These are phyloP conservation scores for Holacanthella duospinosa DNA, from an alignment of 2,888 invertebrate genomes.

Conservation along the genomic window DNA sequence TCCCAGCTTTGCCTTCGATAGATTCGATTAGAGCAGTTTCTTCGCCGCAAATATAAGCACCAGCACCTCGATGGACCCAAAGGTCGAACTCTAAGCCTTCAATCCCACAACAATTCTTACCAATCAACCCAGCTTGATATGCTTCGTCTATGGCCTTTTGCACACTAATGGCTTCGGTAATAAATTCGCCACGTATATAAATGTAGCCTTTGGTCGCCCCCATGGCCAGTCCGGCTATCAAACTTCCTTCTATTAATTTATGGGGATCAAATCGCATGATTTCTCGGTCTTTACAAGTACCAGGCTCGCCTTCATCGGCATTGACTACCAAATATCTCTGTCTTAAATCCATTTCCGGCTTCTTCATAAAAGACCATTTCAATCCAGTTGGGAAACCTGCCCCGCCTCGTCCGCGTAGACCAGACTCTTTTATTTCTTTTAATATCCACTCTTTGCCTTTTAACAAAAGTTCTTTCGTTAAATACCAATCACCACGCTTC, in stretches of 20 bases:
- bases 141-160: constrained; percentile 96
- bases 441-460: constrained; percentile 97
- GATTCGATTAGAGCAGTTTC: constrained; percentile 99
- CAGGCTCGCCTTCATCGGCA: constrained; percentile 98
- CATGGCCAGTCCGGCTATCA: constrained; percentile 90
- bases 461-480: constrained; percentile 89
- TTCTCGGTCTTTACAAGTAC: constrained; percentile 98
- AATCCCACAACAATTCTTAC: constrained; percentile 89
- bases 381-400: constrained; percentile 98
- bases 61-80: constrained; percentile 93
- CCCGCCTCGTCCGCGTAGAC: constrained; percentile 93
- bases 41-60: constrained; percentile 98
- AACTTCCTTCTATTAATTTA: constrained; percentile 87
- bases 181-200: constrained; percentile 98
- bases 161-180: constrained; percentile 97
- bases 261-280: constrained; percentile 99
- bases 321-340: constrained; percentile 98
- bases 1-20: constrained; percentile 71
- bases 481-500: constrained; percentile 91
- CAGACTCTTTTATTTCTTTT: constrained; percentile 90
- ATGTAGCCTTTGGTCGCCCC: constrained; percentile 99
- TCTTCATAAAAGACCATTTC: constrained; percentile 99
- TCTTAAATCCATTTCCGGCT: constrained; percentile 79
- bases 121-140: constrained; percentile 87
- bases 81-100: constrained; percentile 97